Conservation (phyloP, 1,140 invertebrate species). For the Meteorus sp. region DNA sequence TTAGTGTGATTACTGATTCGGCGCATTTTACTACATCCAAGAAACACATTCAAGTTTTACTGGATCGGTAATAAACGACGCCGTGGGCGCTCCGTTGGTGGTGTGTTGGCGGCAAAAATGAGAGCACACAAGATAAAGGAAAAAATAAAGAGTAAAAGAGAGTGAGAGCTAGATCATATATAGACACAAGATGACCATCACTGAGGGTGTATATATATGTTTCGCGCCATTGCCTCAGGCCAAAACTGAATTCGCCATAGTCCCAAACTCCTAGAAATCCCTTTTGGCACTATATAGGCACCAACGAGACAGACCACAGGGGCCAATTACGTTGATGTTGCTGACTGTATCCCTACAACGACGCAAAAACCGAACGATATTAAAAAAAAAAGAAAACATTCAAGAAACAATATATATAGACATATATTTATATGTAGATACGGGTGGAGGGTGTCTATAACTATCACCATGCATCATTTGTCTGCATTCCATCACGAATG, state of each 20-base stretch:
- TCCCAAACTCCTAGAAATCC: conserved; percentile 49
- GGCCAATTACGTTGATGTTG: conserved; percentile 48
- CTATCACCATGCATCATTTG: not conserved
- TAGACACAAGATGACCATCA: not conserved
- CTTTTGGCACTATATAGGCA: conserved; percentile 8
- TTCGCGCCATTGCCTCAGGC: conserved; percentile 1
- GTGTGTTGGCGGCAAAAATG: not conserved
- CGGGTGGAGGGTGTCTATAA: too few species aligned
- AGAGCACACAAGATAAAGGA: conserved; percentile 4
- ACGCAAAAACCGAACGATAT: not conserved
- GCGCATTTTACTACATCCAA: conserved; percentile 43
- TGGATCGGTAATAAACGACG: conserved; percentile 46
- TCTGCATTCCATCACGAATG: not conserved
- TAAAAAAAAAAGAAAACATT: not conserved
- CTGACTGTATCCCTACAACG: conserved; percentile 3
- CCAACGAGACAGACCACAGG: conserved; percentile 17
- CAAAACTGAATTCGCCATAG: conserved; percentile 39
- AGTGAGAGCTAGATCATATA: too few species aligned
- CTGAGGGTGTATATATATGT: not conserved
- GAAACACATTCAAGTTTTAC: conserved; percentile 29
- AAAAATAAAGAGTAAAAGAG: too few species aligned
- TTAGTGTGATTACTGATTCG: too few species aligned
- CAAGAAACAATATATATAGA: too few species aligned
- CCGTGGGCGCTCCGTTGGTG: too few species aligned
- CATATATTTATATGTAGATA: too few species aligned